A percentile compares a stretch with the other conserved stretches of the same genome.
phyloP scores from a whole-genome alignment of 2,888 invertebrate genomes.

The Corbicula japonica region DNA sequence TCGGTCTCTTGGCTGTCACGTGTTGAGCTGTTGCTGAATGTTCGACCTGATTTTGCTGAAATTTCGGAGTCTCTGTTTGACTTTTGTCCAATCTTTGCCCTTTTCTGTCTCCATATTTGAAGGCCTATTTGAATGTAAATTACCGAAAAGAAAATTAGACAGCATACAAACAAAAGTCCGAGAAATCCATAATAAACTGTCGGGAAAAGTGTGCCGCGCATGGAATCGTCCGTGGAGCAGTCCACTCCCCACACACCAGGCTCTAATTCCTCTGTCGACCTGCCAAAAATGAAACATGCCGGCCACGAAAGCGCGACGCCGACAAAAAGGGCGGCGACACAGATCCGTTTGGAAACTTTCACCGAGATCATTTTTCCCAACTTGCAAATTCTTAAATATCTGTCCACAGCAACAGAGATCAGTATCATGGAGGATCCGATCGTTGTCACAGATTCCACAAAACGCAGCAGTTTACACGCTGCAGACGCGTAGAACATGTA shows the following conservation, averaged over 20 bases:
- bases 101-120: conserved; percentile 79
- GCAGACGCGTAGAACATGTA: conserved; percentile 80
- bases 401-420: conserved; percentile 80
- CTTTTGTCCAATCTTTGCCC: conserved; percentile 72
- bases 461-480: conserved; percentile 81
- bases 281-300: conserved; percentile 78
- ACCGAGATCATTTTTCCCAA: conserved; percentile 79
- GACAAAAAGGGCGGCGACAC: conserved; percentile 73
- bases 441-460: conserved; percentile 79
- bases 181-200: conserved; percentile 81
- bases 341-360: conserved; percentile 73
- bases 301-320: conserved; percentile 80
- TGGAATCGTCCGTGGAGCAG: conserved; percentile 82
- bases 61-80: conserved; percentile 30
- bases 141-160: conserved; percentile 77
- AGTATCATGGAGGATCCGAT: conserved; percentile 81
- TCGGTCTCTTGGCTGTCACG: conserved; percentile 50
- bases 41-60: conserved; percentile 32
- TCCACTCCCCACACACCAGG: conserved; percentile 73
- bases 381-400: conserved; percentile 80
- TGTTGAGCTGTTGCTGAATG: conserved; percentile 66
- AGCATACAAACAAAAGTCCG: conserved; percentile 77
- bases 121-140: conserved; percentile 79
- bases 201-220: conserved; percentile 77
- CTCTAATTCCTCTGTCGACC: conserved; percentile 69